phyloP scores from a whole-genome alignment of 1,140 invertebrate species.

The Diachasmimorpha longicaudata region DNA sequence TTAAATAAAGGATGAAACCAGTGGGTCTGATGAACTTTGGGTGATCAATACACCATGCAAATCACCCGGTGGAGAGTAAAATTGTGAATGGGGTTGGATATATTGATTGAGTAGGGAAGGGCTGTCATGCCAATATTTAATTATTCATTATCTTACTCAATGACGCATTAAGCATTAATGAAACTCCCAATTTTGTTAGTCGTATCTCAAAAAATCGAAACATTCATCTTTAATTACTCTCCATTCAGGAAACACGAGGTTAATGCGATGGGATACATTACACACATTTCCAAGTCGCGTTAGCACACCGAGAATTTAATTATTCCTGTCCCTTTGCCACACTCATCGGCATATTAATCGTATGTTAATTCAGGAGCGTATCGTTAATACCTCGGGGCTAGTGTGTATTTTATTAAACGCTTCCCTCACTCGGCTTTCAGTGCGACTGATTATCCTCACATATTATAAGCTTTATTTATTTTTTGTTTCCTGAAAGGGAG shows the following conservation, averaged over 20 bases:
- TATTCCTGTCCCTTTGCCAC: slow-evolving; percentile 37
- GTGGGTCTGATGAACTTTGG: not conserved
- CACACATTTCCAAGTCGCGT: slow-evolving; percentile 9
- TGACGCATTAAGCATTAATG: slow-evolving; percentile 39
- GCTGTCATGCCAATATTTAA: slow-evolving; percentile 10
- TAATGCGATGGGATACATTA: not conserved
- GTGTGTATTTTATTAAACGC: slow-evolving; percentile 29
- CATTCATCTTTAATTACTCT: not conserved
- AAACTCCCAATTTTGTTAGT: not conserved
- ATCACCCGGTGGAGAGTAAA: slow-evolving; percentile 21
- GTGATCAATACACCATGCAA: slow-evolving; percentile 28
- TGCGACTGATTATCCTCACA: not conserved
- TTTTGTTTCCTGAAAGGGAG: not conserved
- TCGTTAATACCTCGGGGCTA: slow-evolving; percentile 34
- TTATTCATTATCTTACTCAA: slow-evolving; percentile 38
- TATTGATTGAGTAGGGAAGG: not conserved
- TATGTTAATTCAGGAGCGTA: slow-evolving; percentile 40
- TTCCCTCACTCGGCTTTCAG: not conserved
- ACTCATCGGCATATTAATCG: slow-evolving; percentile 40
- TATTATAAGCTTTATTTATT: not conserved
- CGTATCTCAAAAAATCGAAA: not conserved
- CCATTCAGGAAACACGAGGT: not conserved
- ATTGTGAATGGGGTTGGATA: slow-evolving; percentile 14
- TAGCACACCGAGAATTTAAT: slow-evolving; percentile 45
- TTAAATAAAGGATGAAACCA: slow-evolving; percentile 23